Evolutionary conservation across 1,140 invertebrate genomes (phyloP).

Genomic region (Ruditapes philippinarum): DNA sequence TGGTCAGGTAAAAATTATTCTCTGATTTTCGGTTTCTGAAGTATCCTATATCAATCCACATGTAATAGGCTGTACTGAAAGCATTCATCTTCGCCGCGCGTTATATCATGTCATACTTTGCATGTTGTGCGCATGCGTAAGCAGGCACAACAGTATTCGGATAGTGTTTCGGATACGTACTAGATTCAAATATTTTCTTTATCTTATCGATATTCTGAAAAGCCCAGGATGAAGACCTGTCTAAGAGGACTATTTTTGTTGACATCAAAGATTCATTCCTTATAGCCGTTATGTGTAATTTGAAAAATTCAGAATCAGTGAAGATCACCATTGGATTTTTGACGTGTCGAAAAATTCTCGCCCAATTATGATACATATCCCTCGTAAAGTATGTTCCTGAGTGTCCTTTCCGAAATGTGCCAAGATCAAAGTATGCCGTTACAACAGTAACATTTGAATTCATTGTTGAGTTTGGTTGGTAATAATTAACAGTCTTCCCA

Average conservation of each 20-base stretch:
- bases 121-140: conserved; percentile 74
- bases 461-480: too few relatives aligned
- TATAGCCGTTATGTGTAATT: conserved; percentile 50
- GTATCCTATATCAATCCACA: conserved; percentile 79
- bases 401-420: conserved; percentile 74
- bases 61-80: conserved; percentile 69
- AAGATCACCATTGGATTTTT: conserved; percentile 73
- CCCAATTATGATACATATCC: conserved; percentile 69
- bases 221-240: conserved; percentile 66
- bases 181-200: conserved; percentile 64
- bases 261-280: conserved; percentile 60
- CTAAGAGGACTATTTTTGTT: conserved; percentile 69
- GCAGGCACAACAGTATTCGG: conserved; percentile 76
- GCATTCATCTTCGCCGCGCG: conserved; percentile 53
- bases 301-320: conserved; percentile 71
- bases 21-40: conserved; percentile 71
- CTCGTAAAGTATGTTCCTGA: neutral
- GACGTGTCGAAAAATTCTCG: conserved; percentile 65
- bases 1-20: conserved; percentile 65
- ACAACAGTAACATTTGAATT: too few relatives aligned
- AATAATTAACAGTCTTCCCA: too few relatives aligned
- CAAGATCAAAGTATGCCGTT: conserved; percentile 79
- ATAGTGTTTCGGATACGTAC: conserved; percentile 74
- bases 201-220: conserved; percentile 73
- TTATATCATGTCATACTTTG: conserved; percentile 73